A percentile compares a stretch with the other conserved stretches of the same genome.
Evolutionary conservation across 2,888 invertebrate species (phyloP).

Genomic region (Thera britannica): DNA sequence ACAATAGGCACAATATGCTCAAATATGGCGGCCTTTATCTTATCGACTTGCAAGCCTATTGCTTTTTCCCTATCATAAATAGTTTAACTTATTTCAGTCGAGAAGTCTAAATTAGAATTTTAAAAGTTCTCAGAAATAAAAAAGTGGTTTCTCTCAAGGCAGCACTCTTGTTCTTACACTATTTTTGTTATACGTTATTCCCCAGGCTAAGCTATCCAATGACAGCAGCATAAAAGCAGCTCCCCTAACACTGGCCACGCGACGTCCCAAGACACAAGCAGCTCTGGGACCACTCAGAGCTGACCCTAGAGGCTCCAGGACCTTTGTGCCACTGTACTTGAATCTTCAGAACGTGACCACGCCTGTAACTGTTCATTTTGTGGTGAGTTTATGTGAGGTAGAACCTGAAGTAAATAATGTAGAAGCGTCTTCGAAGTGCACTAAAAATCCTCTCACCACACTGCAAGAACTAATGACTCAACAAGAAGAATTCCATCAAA

Average conservation of each 20-base stretch:
- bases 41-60: no score
- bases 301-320: slow-evolving; percentile 53
- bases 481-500: no score
- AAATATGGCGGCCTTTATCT: no score
- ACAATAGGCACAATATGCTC: no score
- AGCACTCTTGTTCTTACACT: slow-evolving; percentile 1
- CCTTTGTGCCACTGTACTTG: slow-evolving; percentile 69
- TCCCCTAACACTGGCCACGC: slow-evolving; percentile 52
- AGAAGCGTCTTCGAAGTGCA: no score
- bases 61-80: no score
- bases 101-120: no score
- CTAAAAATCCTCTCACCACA: no score
- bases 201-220: slow-evolving; percentile 63
- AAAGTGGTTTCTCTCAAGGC: not conserved
- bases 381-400: slow-evolving; percentile 52
- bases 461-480: no score
- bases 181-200: not conserved
- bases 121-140: no score
- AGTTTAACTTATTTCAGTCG: no score
- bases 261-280: slow-evolving; percentile 50
- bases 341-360: slow-evolving; percentile 51
- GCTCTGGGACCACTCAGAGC: slow-evolving; percentile 61
- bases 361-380: slow-evolving; percentile 74
- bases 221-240: slow-evolving; percentile 49
- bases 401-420: no score